Conservation (phyloP, 2,888 invertebrate species). For the Epinotia demarniana region DNA sequence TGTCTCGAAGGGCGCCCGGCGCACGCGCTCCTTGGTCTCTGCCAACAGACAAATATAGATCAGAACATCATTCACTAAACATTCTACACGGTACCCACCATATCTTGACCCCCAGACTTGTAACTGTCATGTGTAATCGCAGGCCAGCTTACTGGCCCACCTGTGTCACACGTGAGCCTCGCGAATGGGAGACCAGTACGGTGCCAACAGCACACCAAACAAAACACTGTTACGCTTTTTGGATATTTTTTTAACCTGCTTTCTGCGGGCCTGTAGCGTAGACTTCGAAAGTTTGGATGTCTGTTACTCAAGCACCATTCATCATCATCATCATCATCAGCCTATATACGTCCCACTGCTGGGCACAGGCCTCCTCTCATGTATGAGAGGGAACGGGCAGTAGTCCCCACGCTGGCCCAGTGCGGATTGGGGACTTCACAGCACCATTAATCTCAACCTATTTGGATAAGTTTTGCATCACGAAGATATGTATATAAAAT, state of each 20-base stretch:
- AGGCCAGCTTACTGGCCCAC: background rate
- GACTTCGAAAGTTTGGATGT: no score
- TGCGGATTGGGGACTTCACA: no score
- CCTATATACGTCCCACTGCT: no score
- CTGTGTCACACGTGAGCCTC: background rate
- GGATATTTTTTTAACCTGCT: background rate
- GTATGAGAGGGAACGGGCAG: no score
- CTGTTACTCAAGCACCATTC: no score
- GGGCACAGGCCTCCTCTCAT: no score
- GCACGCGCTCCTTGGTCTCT: conserved; percentile 80
- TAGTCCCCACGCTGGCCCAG: no score
- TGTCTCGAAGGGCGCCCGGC: conserved; percentile 86
- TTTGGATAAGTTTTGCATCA: no score
- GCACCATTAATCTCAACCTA: no score
- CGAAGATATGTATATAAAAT: no score
- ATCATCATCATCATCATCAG: no score
- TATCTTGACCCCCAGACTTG: background rate
- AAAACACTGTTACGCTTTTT: background rate
- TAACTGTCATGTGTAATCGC: background rate
- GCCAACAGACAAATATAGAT: conserved; percentile 79
- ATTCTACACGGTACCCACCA: conserved; percentile 32
- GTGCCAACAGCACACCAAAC: conserved; percentile 1
- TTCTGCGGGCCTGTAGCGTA: background rate
- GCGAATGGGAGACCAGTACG: background rate
- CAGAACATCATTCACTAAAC: conserved; percentile 50